Base-by-base conservation (phyloP, 2,113 vertebrate genomes). In the Actenoides hombroni region DNA sequence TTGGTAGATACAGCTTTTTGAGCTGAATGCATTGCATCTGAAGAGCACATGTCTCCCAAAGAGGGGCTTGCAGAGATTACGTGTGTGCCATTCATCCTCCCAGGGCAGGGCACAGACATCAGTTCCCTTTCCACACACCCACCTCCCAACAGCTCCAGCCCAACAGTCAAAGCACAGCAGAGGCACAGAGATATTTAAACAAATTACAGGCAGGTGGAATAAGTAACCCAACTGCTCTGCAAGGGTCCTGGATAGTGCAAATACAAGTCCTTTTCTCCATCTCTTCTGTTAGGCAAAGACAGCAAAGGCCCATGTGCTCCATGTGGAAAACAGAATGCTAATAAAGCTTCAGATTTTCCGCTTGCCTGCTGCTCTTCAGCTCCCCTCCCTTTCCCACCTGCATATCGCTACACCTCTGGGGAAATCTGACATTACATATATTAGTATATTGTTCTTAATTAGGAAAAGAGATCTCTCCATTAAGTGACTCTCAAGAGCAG, bases 41-140 rank as follows among this genome's bases (percentile, higher is more conserved):
- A 77, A 71, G 44, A 67, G 31, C 3, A 1, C 0, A 0, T 61
- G 11, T 20, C 5, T 39, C 79, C 25, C 29, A 28, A 4, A 83
- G 18, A n/a, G 59, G 25, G 44, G 23, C 23, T 74, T 19, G 3
- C 14, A 49, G 57, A 75, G 56, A 24, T 74, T 57, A 11, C 7
- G 2, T 54, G 42, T 1, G 3, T 57, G 26, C 29, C 57, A 5
- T 59, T 60, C 26, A 31, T 44, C 56, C 68, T 93, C 29, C 56
- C 90, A 59, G 35, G 33, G 18, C 49, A 37, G n/a, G 33, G 49
- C 71, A 61, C 65, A 83, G 16, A 5, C 2, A 1, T 29, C 11
- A 8, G 31, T 63, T 59, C 33, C 57, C 29, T 73, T 85, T 40
- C 67, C 37, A n/a, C 16, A 28, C 25, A 15, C 10, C 6, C n/a